A percentile compares a stretch with the other conserved stretches of the same genome.
Evolutionary conservation across 2,113 vertebrate species (phyloP).

Genomic region (Vombatus ursinus): DNA sequence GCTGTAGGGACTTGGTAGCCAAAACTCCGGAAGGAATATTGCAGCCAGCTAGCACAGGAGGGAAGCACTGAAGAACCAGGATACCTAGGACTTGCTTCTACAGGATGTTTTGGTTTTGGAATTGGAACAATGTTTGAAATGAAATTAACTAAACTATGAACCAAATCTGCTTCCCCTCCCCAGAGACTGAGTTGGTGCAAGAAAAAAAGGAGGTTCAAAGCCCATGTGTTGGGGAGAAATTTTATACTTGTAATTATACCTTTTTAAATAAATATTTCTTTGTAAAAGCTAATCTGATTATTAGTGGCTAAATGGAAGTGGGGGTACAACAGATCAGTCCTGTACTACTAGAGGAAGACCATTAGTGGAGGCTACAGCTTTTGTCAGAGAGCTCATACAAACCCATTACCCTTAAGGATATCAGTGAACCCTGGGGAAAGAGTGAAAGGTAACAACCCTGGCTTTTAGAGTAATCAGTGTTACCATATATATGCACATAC

Average conservation of each 20-base stretch:
- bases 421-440: background rate
- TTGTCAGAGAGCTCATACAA: too few relatives aligned
- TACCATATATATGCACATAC: background rate
- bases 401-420: background rate
- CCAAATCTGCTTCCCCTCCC: background rate
- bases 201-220: background rate
- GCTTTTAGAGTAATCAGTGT: background rate
- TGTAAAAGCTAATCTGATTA: background rate
- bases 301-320: background rate
- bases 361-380: background rate
- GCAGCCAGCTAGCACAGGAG: background rate
- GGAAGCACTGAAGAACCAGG: background rate
- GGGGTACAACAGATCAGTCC: background rate
- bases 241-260: background rate
- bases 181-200: too few relatives aligned
- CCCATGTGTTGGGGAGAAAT: background rate
- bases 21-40: background rate
- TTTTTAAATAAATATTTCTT: background rate
- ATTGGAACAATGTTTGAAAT: background rate
- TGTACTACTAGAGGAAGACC: background rate
- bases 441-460: background rate
- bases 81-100: background rate
- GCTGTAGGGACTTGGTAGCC: background rate
- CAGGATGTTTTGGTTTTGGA: background rate
- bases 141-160: background rate